Evolutionary conservation across 1,140 invertebrate species (phyloP), one percentile per base, ranked within the genome.

Genomic region (Anastatus disparis): DNA sequence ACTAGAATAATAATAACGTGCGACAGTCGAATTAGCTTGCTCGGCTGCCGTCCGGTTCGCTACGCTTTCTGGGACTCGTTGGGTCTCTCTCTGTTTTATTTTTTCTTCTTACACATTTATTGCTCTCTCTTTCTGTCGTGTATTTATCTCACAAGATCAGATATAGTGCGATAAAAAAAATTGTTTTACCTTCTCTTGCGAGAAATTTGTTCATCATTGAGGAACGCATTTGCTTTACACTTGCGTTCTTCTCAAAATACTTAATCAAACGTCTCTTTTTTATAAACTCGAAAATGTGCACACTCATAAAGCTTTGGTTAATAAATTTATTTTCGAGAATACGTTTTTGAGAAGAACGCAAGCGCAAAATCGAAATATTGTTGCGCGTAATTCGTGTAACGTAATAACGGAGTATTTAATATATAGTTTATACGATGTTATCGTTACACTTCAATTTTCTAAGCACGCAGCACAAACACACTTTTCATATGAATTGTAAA

Each of bases 1-100:
- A 71, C 70, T 71, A 71, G 63, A 72, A 65, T 71, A 71, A 64
- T 65, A 71, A 59, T 65, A 65, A 65, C 55, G 52, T 53, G 31
- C 55, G 20, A 52, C 50, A 59, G 42, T 38, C 31, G 50, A 44
- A 52, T 56, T 29, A 38, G 3, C 24, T n/a, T 48, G 2, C 48
- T 58, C 46, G 35, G 7, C 61, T 58, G 50, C 31, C 59, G 15
- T 48, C 38, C n/a, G 38, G 7, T 64, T 62, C 31, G 22, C 55
- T 61, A 46, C 24, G 26, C 56, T 50, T 22, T 63, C 27, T 56
- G 29, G n/a, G 42, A 71, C 53, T 65, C 62, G 62, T 66, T 64
- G 66, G 66, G 46, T 63, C 29, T 31, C 56, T 58, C 13, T 17
- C 29, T n/a, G n/a, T n/a, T n/a, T n/a, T n/a, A n/a, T n/a, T n/a